Conservation (phyloP, 2,888 invertebrate genomes). For the Torymus texanus region DNA sequence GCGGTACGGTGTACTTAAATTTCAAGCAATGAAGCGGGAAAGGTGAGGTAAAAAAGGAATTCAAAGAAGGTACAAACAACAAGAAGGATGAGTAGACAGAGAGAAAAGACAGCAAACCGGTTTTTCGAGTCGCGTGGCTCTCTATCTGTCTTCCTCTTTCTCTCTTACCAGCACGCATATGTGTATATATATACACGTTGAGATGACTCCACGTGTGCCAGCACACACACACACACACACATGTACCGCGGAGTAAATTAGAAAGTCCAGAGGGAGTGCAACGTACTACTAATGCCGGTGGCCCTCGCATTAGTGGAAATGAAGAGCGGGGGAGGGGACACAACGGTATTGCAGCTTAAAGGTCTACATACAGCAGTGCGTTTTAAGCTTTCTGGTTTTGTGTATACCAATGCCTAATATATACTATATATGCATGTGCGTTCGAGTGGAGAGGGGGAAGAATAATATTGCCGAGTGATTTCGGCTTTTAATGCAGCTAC, state of each 20-base stretch:
- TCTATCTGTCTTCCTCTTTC: no score
- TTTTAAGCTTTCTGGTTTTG: conserved; percentile 5
- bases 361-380: not conserved
- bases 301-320: conserved; percentile 9
- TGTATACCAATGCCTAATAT: no score
- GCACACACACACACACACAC: conserved; percentile 1
- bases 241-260: conserved; percentile 45
- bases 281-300: conserved; percentile 42
- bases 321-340: not conserved
- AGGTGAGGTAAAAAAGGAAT: conserved; percentile 2
- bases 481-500: conserved; percentile 43
- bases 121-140: conserved; percentile 2
- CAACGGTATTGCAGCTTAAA: conserved; percentile 45
- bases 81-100: conserved; percentile 7
- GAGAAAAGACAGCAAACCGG: conserved; percentile 37
- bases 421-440: no score
- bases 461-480: conserved; percentile 37
- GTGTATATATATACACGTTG: not conserved
- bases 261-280: conserved; percentile 50
- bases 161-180: not conserved
- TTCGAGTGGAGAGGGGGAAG: not conserved
- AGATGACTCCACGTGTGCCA: no score
- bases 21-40: conserved; percentile 26
- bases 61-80: not conserved
- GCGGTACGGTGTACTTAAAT: conserved; percentile 18